Percentiles rank a stretch among this genome's conserved stretches.
Evolutionary conservation across 2,797 vertebrate species (phyloP).

Genomic region (Coendou prehensilis): DNA sequence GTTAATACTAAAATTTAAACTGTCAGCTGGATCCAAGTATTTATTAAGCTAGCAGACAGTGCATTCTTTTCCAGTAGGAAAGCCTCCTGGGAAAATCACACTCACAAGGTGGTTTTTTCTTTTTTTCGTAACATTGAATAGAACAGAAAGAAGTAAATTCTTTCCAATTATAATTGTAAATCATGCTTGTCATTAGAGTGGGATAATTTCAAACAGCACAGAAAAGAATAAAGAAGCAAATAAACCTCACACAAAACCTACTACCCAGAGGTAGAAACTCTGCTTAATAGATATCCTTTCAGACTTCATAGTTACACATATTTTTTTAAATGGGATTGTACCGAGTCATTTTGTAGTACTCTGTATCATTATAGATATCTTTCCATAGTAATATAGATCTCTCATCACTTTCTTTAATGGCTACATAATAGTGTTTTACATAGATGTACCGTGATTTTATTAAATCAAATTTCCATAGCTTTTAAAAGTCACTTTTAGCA

Average conservation of each 20-base stretch:
- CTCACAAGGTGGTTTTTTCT: not conserved
- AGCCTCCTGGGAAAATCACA: not conserved
- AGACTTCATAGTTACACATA: not conserved
- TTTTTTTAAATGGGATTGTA: not conserved
- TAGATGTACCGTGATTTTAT: slow-evolving; percentile 15
- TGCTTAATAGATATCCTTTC: not conserved
- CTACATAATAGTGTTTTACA: not conserved
- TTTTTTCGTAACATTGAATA: not conserved
- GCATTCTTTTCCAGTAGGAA: slow-evolving; percentile 39
- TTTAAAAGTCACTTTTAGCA: slow-evolving; percentile 37
- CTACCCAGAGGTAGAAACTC: not conserved
- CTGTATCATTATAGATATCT: not conserved
- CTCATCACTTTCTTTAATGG: not conserved
- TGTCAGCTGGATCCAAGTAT: not conserved
- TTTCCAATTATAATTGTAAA: slow-evolving; percentile 1
- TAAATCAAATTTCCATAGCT: not conserved
- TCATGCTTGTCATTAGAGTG: not conserved
- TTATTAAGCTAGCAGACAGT: slow-evolving; percentile 13
- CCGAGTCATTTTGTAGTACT: not conserved
- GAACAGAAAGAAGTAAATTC: not conserved
- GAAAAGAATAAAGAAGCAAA: slow-evolving; percentile 25
- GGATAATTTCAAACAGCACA: slow-evolving; percentile 34
- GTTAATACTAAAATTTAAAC: slow-evolving; percentile 27
- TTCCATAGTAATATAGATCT: not conserved
- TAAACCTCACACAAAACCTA: not conserved